Evolutionary conservation across 1,140 invertebrate genomes (phyloP).

Genomic region (Dinoponera quadriceps): DNA sequence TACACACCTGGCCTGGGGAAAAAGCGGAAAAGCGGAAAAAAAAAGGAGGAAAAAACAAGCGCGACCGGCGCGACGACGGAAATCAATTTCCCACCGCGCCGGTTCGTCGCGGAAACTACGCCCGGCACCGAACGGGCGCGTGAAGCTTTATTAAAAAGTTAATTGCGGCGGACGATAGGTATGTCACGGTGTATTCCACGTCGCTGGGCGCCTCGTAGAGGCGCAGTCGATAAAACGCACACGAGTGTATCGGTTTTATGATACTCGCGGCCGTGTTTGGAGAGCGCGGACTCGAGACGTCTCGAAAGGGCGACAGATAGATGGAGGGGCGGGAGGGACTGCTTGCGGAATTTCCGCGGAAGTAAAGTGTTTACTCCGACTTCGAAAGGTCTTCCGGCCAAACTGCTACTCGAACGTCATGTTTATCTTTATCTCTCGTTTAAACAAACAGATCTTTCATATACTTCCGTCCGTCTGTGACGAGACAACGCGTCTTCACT

Average conservation of each 20-base stretch:
- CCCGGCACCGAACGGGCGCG: conserved; percentile 13
- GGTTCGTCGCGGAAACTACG: conserved; percentile 37
- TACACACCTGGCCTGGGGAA: conserved; percentile 37
- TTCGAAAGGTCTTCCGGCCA: conserved; percentile 39
- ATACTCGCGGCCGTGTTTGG: conserved; percentile 19
- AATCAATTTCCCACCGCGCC: conserved; percentile 46
- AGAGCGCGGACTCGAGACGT: conserved; percentile 1
- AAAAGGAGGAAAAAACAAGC: background rate
- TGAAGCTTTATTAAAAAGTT: conserved; percentile 60
- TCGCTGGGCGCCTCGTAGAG: conserved; percentile 28
- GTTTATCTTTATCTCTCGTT: conserved; percentile 46
- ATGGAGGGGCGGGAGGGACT: background rate
- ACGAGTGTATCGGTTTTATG: conserved; percentile 35
- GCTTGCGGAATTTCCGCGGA: conserved; percentile 41
- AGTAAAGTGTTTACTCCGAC: conserved; percentile 48
- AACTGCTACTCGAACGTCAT: conserved; percentile 30
- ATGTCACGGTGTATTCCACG: conserved; percentile 35
- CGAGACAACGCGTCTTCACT: background rate
- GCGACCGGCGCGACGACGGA: conserved; percentile 15
- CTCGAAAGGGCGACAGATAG: background rate
- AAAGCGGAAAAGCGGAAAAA: too few species aligned
- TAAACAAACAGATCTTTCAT: conserved; percentile 48
- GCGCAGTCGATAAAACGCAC: conserved; percentile 28
- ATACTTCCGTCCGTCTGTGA: conserved; percentile 9
- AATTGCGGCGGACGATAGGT: conserved; percentile 41